phyloP scores from a whole-genome alignment of 2,888 invertebrate genomes.

The Eueremaeus valkanovi region DNA sequence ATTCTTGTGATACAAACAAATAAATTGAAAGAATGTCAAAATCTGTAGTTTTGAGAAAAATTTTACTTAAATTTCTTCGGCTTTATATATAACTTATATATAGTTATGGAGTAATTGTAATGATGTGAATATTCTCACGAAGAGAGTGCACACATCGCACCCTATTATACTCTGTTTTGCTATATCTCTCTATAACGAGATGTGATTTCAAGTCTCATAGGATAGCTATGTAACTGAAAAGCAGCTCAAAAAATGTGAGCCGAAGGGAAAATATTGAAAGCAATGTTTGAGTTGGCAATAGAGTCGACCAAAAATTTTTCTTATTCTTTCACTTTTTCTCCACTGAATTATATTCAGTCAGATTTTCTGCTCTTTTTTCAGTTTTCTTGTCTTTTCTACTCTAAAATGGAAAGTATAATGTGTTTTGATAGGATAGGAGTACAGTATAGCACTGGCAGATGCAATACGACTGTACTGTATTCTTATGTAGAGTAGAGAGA shows the following conservation, averaged over 20 bases:
- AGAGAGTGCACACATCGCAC: neutral
- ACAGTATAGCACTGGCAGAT: neutral
- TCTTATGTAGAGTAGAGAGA: neutral
- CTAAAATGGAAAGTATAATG: neutral
- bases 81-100: conserved; percentile 17
- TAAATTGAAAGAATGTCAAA: conserved; percentile 30
- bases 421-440: neutral
- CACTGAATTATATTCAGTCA: neutral
- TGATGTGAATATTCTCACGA: conserved; percentile 36
- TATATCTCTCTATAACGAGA: conserved; percentile 13
- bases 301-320: neutral
- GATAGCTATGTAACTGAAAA: neutral
- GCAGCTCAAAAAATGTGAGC: conserved; percentile 16
- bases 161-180: conserved; percentile 19
- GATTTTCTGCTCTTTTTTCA: neutral
- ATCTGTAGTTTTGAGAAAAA: conserved; percentile 1
- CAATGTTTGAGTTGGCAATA: conserved; percentile 8
- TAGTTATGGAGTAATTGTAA: conserved; percentile 24
- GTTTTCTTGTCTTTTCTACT: neutral
- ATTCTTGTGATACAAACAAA: conserved; percentile 10
- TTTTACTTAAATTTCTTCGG: conserved; percentile 8
- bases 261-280: conserved; percentile 15
- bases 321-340: neutral
- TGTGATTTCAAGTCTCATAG: conserved; percentile 25
- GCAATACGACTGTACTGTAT: neutral